These are phyloP conservation scores for Telmatherina bonti DNA, from an alignment of 2,797 vertebrate species.

Conservation along the genomic window DNA sequence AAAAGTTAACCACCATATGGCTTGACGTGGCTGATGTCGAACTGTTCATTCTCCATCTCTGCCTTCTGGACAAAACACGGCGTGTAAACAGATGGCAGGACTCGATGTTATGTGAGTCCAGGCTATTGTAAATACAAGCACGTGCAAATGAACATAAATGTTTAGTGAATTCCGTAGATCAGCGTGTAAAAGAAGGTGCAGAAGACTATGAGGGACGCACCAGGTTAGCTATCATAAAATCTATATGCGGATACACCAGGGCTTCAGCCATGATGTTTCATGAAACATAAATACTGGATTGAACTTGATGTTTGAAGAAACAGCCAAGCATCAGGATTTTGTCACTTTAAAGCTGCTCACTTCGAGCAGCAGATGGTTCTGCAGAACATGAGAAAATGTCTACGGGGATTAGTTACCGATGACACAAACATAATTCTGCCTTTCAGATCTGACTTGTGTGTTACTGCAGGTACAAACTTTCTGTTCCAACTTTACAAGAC, in stretches of 20 bases:
- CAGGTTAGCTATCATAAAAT: not conserved
- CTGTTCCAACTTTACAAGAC: not conserved
- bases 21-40: conserved; percentile 35
- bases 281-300: not conserved
- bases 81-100: conserved; percentile 57
- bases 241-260: conserved; percentile 2
- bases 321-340: not conserved
- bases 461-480: conserved; percentile 1
- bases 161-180: no score
- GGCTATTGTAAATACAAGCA: conserved; percentile 39
- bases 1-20: conserved; percentile 53
- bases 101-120: conserved; percentile 24
- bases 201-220: conserved; percentile 1
- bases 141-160: conserved; percentile 28
- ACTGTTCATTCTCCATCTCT: conserved; percentile 44
- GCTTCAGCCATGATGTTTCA: conserved; percentile 23
- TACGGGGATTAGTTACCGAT: conserved; percentile 51
- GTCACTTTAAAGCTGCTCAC: not conserved
- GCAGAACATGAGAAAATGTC: not conserved
- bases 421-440: conserved; percentile 49
- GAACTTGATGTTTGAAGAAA: not conserved
- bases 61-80: conserved; percentile 47
- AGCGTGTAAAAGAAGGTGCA: no score
- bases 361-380: not conserved
- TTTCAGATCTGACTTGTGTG: conserved; percentile 33